A percentile compares a stretch with the other conserved stretches of the same genome.
phyloP scores from a whole-genome alignment of 2,888 invertebrate species.

The Drosophila mimetica region DNA sequence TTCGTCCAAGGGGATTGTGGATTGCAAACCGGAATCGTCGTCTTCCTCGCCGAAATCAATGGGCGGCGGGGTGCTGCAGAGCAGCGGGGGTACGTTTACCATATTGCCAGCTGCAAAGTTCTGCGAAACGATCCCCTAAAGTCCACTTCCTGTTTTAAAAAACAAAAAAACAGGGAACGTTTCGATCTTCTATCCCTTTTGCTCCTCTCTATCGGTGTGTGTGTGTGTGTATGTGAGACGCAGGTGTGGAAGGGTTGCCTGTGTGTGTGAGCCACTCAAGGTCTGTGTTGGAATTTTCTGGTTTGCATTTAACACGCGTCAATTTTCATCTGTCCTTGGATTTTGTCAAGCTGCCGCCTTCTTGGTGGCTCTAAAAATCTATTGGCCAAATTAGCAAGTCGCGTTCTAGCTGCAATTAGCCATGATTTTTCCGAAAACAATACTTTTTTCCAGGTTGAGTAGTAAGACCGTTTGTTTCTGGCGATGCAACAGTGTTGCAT shows the following conservation, averaged over 20 bases:
- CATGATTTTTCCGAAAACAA: conserved; percentile 70
- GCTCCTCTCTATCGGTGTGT: conserved; percentile 48
- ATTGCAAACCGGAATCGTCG: conserved; percentile 84
- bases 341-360: conserved; percentile 26
- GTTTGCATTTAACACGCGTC: conserved; percentile 35
- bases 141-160: conserved; percentile 26
- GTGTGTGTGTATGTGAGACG: conserved; percentile 15
- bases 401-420: conserved; percentile 49
- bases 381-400: conserved; percentile 8
- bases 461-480: conserved; percentile 6
- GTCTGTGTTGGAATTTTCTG: conserved; percentile 75
- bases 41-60: conserved; percentile 84
- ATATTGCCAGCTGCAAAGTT: conserved; percentile 65
- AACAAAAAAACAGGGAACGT: conserved; percentile 25
- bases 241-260: conserved; percentile 39
- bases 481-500: conserved; percentile 33
- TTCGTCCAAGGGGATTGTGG: conserved; percentile 78
- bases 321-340: conserved; percentile 11
- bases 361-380: background rate
- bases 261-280: conserved; percentile 65
- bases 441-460: conserved; percentile 49
- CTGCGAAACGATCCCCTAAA: conserved; percentile 20
- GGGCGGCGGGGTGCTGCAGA: conserved; percentile 87
- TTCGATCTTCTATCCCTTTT: conserved; percentile 42
- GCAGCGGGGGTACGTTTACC: conserved; percentile 86